These are phyloP conservation scores for Pseudococcus jackbeardsleyi DNA, from an alignment of 2,888 invertebrate genomes.

Conservation along the genomic window DNA sequence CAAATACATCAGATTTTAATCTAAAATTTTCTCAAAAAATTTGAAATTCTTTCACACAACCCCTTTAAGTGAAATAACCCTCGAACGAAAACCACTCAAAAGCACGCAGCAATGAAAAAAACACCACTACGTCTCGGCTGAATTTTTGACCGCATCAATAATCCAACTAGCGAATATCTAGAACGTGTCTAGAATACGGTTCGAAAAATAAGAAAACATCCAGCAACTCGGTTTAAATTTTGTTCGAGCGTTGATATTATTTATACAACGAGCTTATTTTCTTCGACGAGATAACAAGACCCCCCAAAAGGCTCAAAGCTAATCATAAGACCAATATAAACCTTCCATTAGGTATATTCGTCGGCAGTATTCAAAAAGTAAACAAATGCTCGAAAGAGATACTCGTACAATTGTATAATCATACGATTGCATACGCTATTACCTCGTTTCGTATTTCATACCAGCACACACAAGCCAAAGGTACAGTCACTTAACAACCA, in stretches of 20 bases:
- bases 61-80: background rate
- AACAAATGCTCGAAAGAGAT: background rate
- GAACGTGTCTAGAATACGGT: background rate
- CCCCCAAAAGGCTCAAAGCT: background rate
- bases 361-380: background rate
- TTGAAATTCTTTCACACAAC: background rate
- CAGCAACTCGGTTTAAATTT: background rate
- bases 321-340: background rate
- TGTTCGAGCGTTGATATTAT: background rate
- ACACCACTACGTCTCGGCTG: background rate
- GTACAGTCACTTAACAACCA: background rate
- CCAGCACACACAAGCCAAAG: background rate
- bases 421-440: background rate
- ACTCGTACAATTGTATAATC: background rate
- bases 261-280: background rate
- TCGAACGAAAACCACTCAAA: background rate
- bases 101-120: background rate
- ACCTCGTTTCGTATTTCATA: background rate
- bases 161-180: background rate
- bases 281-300: background rate
- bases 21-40: background rate
- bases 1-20: background rate
- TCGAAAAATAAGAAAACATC: background rate
- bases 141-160: slow-evolving; percentile 28
- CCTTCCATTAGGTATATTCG: background rate